Percentiles rank a stretch among this genome's conserved stretches.
Evolutionary conservation across 2,888 invertebrate genomes (phyloP).

Genomic region (Acrobasis suavella): DNA sequence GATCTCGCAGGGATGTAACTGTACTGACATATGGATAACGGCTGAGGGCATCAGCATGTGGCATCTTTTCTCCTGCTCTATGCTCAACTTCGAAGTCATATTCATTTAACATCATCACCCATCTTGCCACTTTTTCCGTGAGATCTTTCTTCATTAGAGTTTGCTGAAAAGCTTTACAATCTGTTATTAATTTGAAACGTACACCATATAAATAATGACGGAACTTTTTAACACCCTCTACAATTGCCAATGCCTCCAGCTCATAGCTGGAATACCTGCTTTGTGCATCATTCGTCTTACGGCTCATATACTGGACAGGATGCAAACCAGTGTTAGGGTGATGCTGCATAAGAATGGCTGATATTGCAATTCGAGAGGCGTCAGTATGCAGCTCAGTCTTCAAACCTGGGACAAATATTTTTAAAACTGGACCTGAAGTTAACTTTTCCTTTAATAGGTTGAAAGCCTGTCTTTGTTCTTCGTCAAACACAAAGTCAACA

Average conservation of each 20-base stretch:
- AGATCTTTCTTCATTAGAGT: conserved; percentile 30
- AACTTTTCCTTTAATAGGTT: background rate
- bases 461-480: background rate
- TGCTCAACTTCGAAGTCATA: conserved; percentile 30
- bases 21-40: conserved; percentile 22
- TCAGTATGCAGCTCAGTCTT: conserved; percentile 3
- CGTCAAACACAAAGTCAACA: background rate
- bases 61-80: conserved; percentile 27
- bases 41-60: conserved; percentile 33
- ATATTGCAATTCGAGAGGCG: background rate
- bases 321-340: background rate
- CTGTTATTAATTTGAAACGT: conserved; percentile 1
- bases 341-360: background rate
- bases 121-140: conserved; percentile 28
- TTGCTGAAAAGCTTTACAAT: conserved; percentile 24
- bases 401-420: background rate
- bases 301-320: conserved; percentile 21
- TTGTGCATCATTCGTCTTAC: conserved; percentile 27
- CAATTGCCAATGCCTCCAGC: conserved; percentile 25
- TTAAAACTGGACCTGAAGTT: background rate
- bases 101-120: conserved; percentile 31
- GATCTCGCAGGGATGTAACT: conserved; percentile 20
- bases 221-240: conserved; percentile 27
- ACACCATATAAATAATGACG: conserved; percentile 25
- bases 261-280: conserved; percentile 27